A percentile compares a stretch with the other conserved stretches of the same genome.
phyloP scores from a whole-genome alignment of 2,888 invertebrate species.

The Rhyacophila evoluta region DNA sequence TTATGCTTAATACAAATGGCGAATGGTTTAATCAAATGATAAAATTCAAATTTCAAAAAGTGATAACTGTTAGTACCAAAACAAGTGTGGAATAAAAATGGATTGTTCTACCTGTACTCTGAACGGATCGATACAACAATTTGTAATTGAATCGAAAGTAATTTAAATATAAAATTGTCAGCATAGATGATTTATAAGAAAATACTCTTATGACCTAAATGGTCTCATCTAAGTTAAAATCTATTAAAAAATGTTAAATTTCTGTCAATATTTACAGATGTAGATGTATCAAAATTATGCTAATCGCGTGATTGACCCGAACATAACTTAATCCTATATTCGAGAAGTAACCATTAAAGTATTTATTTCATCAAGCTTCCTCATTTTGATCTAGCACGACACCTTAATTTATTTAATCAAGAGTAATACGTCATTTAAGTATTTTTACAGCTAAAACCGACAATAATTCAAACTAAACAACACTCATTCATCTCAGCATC shows the following conservation, averaged over 20 bases:
- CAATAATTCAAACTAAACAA: constrained; percentile 30
- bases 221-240: too few relatives aligned
- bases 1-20: too few relatives aligned
- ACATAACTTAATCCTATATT: not conserved
- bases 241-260: not conserved
- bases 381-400: constrained; percentile 22
- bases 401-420: constrained; percentile 24
- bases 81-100: too few relatives aligned
- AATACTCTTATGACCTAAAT: too few relatives aligned
- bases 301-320: constrained; percentile 17
- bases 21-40: too few relatives aligned
- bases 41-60: too few relatives aligned
- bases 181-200: too few relatives aligned
- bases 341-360: constrained; percentile 22
- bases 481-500: not conserved
- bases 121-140: too few relatives aligned
- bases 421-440: constrained; percentile 39
- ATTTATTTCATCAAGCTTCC: not conserved
- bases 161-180: too few relatives aligned
- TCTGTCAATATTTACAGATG: not conserved
- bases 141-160: too few relatives aligned
- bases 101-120: too few relatives aligned
- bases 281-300: constrained; percentile 3
- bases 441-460: constrained; percentile 43
- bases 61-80: too few relatives aligned